Conservation (phyloP, 2,888 invertebrate genomes). For the Caenorhabditis drosophilae region DNA sequence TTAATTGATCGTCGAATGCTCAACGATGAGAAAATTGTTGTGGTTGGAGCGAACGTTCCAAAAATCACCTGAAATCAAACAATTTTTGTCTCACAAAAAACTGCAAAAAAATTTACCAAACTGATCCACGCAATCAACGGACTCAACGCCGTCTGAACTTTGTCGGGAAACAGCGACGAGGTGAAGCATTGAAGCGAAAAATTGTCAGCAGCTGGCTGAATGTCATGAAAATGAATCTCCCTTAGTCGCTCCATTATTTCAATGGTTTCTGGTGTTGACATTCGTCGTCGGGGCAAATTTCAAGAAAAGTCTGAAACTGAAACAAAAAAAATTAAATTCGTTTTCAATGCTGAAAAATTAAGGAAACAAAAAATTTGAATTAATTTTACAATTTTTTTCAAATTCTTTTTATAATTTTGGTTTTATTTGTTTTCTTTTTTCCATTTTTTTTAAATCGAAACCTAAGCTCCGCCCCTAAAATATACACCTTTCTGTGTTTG, state of each 20-base stretch:
- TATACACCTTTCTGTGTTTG: no score
- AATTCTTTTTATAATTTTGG: not conserved
- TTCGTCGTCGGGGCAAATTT: not conserved
- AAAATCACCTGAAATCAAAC: conserved; percentile 29
- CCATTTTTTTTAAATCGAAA: no score
- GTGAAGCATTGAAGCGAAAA: conserved; percentile 11
- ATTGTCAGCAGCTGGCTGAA: conserved; percentile 2
- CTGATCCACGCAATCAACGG: conserved; percentile 20
- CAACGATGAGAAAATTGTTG: conserved; percentile 27
- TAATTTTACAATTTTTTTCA: no score
- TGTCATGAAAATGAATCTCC: conserved; percentile 24
- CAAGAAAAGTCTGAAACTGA: no score
- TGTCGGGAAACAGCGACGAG: conserved; percentile 14
- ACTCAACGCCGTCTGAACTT: conserved; percentile 15
- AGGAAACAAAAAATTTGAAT: not conserved
- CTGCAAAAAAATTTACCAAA: not conserved
- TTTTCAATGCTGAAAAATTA: not conserved
- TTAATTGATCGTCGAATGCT: conserved; percentile 38
- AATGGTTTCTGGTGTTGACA: not conserved
- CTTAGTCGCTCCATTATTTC: conserved; percentile 28
- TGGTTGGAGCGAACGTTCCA: conserved; percentile 24
- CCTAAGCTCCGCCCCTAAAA: no score
- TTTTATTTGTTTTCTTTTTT: not conserved
- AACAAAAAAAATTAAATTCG: no score
- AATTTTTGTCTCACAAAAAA: not conserved